phyloP scores from a whole-genome alignment of 2,888 invertebrate species.

The Anoncus sp. region DNA sequence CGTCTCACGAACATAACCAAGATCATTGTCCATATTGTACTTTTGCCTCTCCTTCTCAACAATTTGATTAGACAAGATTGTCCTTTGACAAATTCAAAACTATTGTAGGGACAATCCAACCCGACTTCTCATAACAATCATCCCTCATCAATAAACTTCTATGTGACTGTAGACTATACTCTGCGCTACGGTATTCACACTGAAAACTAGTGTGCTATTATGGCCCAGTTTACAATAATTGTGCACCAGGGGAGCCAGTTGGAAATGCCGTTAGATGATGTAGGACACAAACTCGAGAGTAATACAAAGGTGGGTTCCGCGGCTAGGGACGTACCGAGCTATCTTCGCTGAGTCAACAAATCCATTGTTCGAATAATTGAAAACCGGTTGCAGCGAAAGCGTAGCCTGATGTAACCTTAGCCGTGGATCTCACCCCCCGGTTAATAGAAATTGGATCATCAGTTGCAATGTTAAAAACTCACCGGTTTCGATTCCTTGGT shows the following conservation, averaged over 20 bases:
- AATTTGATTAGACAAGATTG: too few relatives aligned
- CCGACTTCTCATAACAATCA: too few relatives aligned
- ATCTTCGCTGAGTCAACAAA: background rate
- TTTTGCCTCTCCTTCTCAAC: too few relatives aligned
- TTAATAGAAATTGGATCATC: background rate
- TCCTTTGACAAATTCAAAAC: too few relatives aligned
- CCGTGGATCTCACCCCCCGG: background rate
- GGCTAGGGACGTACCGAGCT: background rate
- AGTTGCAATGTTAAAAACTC: constrained; percentile 47
- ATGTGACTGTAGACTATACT: background rate
- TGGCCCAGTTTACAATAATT: background rate
- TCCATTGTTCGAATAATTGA: constrained; percentile 7
- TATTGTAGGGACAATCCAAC: too few relatives aligned
- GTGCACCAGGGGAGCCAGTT: background rate
- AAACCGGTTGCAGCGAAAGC: background rate
- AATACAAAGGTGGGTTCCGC: background rate
- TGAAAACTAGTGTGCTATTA: background rate
- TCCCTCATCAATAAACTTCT: too few relatives aligned
- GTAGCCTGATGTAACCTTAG: background rate
- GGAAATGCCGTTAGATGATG: constrained; percentile 12
- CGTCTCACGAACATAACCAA: too few relatives aligned
- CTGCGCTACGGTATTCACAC: background rate
- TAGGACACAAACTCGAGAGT: constrained; percentile 9
- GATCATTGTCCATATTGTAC: too few relatives aligned
- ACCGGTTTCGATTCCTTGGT: constrained; percentile 69